Evolutionary conservation across 2,888 invertebrate species (phyloP), one percentile per base, ranked within the genome.

Genomic region (Parnassius apollo): DNA sequence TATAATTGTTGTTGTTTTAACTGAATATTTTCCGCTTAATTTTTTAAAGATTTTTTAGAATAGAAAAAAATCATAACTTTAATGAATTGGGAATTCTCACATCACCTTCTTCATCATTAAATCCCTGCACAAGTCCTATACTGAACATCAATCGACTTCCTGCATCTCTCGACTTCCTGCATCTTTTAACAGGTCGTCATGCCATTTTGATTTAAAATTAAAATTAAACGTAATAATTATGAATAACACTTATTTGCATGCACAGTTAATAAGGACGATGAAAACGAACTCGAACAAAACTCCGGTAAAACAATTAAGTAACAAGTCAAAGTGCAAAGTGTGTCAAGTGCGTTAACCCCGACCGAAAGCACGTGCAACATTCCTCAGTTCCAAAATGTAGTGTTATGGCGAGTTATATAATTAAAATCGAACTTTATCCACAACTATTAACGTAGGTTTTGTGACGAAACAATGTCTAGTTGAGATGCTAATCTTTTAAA

Each of bases 331-430:
- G 81, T 83, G 85, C 85, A 85, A 76, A 77, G 72, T 75, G 65
- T 81, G 84, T 80, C 79, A 77, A 81, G 85, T 80, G 77, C 85
- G 76, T 81, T 87, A 74, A 89, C 86, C 89, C 78, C 79, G 69
- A 67, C 70, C 75, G 77, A 84, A 83, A 74, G 73, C 71, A 75
- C 84, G 86, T 86, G 87, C 88, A 86, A 86, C 76, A 78, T 61
- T 66, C 61, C 65, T 51, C 56, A 44, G 56, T 61, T 48, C 51
- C 48, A 53, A 52, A 59, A 52, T 69, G 75, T 58, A 68, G 60
- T 65, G 46, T 65, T 74, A 69, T 52, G 57, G 57, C 42, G 42
- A 48, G 54, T 22, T 42, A 18, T 54, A 46, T 69, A 66, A 51
- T 13, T 55, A 4, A 73, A 69, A 70, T 48, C 60, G 55, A 42